These are phyloP conservation scores for Eulemur rufifrons DNA, from an alignment of 2,113 vertebrate genomes.

Conservation along the genomic window DNA sequence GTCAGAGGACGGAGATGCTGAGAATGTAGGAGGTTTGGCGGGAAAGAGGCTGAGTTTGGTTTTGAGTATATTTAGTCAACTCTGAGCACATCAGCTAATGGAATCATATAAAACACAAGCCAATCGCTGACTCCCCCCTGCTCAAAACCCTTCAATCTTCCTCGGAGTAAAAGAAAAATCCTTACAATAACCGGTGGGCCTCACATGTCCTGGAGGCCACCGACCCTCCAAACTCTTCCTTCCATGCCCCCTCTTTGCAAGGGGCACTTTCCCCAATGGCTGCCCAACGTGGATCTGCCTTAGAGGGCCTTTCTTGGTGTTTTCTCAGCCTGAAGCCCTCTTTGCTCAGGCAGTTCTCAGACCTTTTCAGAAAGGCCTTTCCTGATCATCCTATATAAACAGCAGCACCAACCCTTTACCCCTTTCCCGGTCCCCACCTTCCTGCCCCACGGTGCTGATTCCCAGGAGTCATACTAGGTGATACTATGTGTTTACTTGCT, in stretches of 20 bases:
- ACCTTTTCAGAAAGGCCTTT: not conserved
- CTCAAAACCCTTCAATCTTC: not conserved
- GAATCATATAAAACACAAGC: not conserved
- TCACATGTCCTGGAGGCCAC: not conserved
- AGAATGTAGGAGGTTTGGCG: not conserved
- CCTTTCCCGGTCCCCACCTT: too few relatives aligned
- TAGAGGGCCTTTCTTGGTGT: too few relatives aligned
- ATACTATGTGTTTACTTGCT: not conserved
- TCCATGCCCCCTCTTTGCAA: not conserved
- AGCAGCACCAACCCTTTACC: not conserved
- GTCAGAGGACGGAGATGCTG: conserved; percentile 15
- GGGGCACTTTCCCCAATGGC: too few relatives aligned
- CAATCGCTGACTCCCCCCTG: not conserved
- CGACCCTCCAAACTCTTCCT: not conserved
- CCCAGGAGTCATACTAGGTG: not conserved
- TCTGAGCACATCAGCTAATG: not conserved
- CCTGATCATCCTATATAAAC: not conserved
- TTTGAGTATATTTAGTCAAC: not conserved
- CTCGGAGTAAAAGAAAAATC: not conserved
- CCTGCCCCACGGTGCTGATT: not conserved
- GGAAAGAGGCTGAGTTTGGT: not conserved
- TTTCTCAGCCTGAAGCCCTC: not conserved
- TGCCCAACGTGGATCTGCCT: not conserved
- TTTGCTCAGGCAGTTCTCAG: not conserved
- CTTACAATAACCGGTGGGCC: not conserved